Base-by-base conservation (phyloP, 2,797 vertebrate species). In the Neostethus bicornis region DNA sequence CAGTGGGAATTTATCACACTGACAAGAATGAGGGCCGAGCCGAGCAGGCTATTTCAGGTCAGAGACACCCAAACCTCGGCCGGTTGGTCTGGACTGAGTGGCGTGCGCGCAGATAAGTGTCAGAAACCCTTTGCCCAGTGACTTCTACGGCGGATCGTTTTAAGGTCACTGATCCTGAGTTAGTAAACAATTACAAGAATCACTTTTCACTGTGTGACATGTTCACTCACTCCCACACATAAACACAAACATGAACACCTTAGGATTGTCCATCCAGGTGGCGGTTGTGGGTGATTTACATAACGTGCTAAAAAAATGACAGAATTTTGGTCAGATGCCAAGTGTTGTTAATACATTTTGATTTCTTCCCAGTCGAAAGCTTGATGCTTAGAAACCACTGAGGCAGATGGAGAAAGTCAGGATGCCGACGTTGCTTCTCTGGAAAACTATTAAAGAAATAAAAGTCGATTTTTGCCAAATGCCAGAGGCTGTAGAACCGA, bases 131-230 rank as follows among this genome's bases (percentile, higher is more conserved):
- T 71, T 13, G 37, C 79, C n/a, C 65, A 55, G 74, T 56, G 58
- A 74, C 70, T 75, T 66, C 65, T 38, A 54, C 75, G 64, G 60
- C 64, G 39, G 47, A 81, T 66, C 21, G 39, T 77, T 80, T 86
- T 71, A 77, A 83, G 80, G 83, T 85, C 80, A 77, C 70, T 61
- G 84, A 75, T 83, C 83, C 55, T 5, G 64, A 70, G 76, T 79
- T 58, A 68, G 32, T 43, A 70, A 74, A 67, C 66, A 81, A 75
- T 83, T 70, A 82, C 57, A 37, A 58, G 83, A 78, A 85, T 85
- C 62, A 51, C 61, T 64, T 70, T 73, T 51, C 35, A 11, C 57
- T n/a, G 70, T 23, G 35, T 85, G 78, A 85, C 75, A 60, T 49
- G 48, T 67, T 67, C 51, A 25, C 66, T 70, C 73, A 62, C 75